phyloP scores from a whole-genome alignment of 1,140 invertebrate species.

The Drosophila nikananu region DNA sequence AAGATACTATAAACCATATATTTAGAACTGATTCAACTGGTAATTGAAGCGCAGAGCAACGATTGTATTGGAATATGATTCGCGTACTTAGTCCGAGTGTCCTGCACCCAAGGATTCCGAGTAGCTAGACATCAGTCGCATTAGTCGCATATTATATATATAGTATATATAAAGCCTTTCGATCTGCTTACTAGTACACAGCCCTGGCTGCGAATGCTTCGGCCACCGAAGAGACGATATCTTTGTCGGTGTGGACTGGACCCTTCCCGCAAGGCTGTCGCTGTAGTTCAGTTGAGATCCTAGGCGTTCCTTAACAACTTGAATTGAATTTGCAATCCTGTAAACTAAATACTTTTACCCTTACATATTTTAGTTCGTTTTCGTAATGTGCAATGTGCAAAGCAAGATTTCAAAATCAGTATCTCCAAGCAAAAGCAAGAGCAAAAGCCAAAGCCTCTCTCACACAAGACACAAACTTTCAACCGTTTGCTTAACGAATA shows the following conservation, averaged over 20 bases:
- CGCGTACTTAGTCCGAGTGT: constrained; percentile 24
- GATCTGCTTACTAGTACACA: constrained; percentile 12
- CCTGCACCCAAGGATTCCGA: background rate
- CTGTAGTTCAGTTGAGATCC: constrained; percentile 21
- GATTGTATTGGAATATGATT: constrained; percentile 80
- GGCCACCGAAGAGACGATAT: background rate
- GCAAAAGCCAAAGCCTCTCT: constrained; percentile 49
- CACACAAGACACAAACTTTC: constrained; percentile 56
- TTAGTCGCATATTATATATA: constrained; percentile 18
- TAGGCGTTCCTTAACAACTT: constrained; percentile 1
- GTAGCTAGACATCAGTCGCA: constrained; percentile 18
- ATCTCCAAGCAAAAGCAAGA: constrained; percentile 33
- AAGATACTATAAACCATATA: constrained; percentile 7
- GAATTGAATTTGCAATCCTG: constrained; percentile 24
- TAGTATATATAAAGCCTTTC: background rate
- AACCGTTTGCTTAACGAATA: constrained; percentile 67
- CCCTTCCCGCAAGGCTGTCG: background rate
- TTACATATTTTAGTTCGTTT: constrained; percentile 23
- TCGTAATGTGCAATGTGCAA: constrained; percentile 47
- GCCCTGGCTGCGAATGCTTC: background rate
- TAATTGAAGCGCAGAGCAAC: constrained; percentile 53
- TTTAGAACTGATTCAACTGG: constrained; percentile 28
- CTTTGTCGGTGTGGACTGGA: too few species aligned
- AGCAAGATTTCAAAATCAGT: constrained; percentile 32
- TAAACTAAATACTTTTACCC: constrained; percentile 12